phyloP scores from a whole-genome alignment of 2,797 vertebrate species.

The Chrosomus eos region DNA sequence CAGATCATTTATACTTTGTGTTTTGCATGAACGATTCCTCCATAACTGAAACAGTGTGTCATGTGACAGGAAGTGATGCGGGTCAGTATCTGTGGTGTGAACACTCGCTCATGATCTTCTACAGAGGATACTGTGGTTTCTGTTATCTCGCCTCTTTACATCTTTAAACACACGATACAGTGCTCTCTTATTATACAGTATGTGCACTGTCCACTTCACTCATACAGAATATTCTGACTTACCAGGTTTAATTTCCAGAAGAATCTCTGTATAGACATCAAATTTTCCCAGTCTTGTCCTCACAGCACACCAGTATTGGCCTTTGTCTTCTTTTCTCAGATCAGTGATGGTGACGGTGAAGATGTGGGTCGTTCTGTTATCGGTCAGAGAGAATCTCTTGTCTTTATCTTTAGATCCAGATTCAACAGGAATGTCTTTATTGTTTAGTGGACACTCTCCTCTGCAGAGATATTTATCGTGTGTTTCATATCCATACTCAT shows the following conservation, averaged over 20 bases:
- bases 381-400: slow-evolving; percentile 55
- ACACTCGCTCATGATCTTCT: too few species aligned
- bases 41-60: too few species aligned
- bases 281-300: neutral
- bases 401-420: slow-evolving; percentile 12
- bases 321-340: slow-evolving; percentile 52
- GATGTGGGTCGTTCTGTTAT: slow-evolving; percentile 11
- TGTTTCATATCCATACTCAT: neutral
- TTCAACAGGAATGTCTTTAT: slow-evolving; percentile 53
- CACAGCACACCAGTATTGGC: slow-evolving; percentile 19
- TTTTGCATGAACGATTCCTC: too few species aligned
- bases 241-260: neutral
- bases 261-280: neutral
- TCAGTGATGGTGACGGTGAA: slow-evolving; percentile 58
- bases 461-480: slow-evolving; percentile 69
- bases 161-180: neutral
- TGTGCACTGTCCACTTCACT: neutral
- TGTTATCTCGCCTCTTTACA: too few species aligned
- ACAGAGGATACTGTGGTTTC: too few species aligned
- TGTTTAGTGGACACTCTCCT: too few species aligned
- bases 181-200: neutral
- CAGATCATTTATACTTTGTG: too few species aligned
- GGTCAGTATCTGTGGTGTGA: too few species aligned
- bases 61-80: too few species aligned
- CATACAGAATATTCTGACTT: neutral